These are phyloP conservation scores for Choristoneura rosaceana DNA, from an alignment of 2,888 invertebrate genomes.

Conservation along the genomic window DNA sequence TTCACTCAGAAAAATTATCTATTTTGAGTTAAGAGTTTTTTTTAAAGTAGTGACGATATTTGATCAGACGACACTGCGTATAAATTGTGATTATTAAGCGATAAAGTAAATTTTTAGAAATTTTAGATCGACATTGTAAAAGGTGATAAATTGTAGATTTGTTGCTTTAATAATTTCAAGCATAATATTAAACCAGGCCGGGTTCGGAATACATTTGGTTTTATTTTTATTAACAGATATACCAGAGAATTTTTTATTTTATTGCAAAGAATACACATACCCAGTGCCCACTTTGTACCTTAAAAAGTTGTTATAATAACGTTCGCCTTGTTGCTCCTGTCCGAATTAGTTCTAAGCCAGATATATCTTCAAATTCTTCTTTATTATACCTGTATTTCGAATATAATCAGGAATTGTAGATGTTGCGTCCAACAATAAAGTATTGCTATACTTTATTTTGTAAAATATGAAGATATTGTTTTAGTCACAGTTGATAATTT, in stretches of 20 bases:
- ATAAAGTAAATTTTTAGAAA: not conserved
- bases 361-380: conserved; percentile 47
- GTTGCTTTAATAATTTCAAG: not conserved
- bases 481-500: conserved; percentile 24
- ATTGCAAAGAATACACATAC: not conserved
- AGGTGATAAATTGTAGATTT: not conserved
- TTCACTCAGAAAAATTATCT: too few species aligned
- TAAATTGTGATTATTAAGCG: not conserved
- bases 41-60: too few species aligned
- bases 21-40: too few species aligned
- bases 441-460: conserved; percentile 22
- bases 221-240: not conserved
- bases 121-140: not conserved
- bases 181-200: not conserved
- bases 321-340: not conserved
- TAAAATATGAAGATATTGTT: conserved; percentile 8
- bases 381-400: conserved; percentile 41
- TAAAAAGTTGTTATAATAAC: not conserved
- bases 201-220: not conserved
- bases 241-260: not conserved
- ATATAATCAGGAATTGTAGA: conserved; percentile 58
- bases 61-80: not conserved
- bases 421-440: conserved; percentile 59
- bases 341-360: conserved; percentile 42
- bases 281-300: not conserved